Conservation (phyloP, 2,888 invertebrate genomes). For the Clitarchus hookeri region DNA sequence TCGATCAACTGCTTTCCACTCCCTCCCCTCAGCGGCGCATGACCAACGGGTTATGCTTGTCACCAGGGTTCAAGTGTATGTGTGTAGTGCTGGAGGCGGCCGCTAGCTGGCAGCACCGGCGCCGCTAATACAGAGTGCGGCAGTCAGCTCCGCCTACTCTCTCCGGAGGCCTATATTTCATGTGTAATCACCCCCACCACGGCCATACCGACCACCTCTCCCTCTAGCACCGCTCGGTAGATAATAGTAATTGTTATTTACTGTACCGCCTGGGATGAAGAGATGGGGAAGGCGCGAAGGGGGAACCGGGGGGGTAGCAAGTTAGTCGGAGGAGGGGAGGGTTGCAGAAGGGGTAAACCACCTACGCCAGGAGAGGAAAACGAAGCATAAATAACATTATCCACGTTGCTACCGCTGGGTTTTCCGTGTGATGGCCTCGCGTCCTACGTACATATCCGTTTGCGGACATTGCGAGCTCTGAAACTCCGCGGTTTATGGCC, state of each 20-base stretch:
- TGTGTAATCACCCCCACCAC: slow-evolving; percentile 14
- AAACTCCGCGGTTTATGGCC: too few species aligned
- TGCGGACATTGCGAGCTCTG: too few species aligned
- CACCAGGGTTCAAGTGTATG: not conserved
- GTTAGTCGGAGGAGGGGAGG: not conserved
- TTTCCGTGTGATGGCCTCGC: not conserved
- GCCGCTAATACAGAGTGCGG: slow-evolving; percentile 5
- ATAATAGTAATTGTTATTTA: slow-evolving; percentile 10
- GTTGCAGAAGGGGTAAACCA: too few species aligned
- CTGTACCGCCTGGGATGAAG: slow-evolving; percentile 6
- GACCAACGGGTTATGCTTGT: not conserved
- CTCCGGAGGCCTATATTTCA: slow-evolving; percentile 9
- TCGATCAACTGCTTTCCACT: not conserved
- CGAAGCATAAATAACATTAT: not conserved
- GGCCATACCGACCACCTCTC: not conserved
- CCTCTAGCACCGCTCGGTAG: not conserved
- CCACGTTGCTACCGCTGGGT: not conserved
- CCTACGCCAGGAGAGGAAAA: not conserved
- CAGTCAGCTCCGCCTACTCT: not conserved
- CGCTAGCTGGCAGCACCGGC: slow-evolving; percentile 1
- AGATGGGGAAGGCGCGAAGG: not conserved
- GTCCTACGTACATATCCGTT: not conserved
- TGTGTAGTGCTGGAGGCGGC: not conserved
- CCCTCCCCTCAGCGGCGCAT: not conserved
- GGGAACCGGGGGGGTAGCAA: not conserved